phyloP scores from a whole-genome alignment of 2,888 invertebrate species.

The Epistrophe grossulariae region DNA sequence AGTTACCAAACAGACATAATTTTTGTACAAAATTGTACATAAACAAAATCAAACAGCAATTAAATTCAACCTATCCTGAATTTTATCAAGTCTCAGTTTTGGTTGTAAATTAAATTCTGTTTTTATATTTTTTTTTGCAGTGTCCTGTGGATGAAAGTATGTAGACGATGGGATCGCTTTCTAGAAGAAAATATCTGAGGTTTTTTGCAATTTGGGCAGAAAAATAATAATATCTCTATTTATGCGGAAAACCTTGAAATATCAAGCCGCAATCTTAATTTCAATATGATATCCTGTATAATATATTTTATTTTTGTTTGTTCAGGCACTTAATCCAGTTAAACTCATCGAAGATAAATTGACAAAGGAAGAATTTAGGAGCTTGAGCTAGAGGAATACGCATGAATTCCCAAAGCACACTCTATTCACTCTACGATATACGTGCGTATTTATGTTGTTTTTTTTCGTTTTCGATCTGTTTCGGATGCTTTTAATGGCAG shows the following conservation, averaged over 20 bases:
- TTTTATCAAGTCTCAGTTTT: background rate
- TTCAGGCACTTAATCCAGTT: constrained; percentile 23
- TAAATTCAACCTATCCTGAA: background rate
- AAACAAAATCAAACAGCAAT: background rate
- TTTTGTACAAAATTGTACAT: too few relatives aligned
- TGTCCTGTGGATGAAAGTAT: background rate
- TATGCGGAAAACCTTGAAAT: constrained; percentile 21
- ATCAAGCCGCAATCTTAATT: constrained; percentile 8
- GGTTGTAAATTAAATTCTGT: background rate
- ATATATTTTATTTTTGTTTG: background rate
- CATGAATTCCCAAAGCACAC: background rate
- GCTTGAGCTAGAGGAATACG: too few relatives aligned
- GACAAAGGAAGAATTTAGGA: background rate
- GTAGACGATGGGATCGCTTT: background rate
- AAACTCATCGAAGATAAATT: constrained; percentile 30
- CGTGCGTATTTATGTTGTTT: background rate
- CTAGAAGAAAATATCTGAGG: constrained; percentile 3
- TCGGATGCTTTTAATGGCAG: constrained; percentile 33
- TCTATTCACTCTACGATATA: background rate
- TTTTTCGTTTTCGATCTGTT: background rate
- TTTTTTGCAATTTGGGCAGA: background rate
- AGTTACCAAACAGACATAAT: too few relatives aligned
- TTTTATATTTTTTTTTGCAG: background rate
- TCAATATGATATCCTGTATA: constrained; percentile 2
- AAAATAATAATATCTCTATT: constrained; percentile 1